A percentile compares a stretch with the other conserved stretches of the same genome.
phyloP scores from a whole-genome alignment of 2,888 invertebrate species.

The Nemoura dubitans region DNA sequence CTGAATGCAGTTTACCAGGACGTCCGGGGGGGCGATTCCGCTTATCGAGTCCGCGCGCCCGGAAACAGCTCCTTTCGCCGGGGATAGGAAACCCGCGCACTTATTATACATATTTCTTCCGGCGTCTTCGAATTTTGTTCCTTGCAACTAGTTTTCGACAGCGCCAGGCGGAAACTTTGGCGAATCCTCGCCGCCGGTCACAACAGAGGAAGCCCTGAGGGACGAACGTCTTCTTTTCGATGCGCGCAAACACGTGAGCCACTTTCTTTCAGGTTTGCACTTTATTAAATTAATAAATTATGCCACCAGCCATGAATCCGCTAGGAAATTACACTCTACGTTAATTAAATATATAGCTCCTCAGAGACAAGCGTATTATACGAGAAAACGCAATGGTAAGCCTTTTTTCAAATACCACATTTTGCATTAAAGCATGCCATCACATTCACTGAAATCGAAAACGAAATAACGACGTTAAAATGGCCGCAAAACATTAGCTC shows the following conservation, averaged over 20 bases:
- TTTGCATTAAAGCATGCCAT: neutral
- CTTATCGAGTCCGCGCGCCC: no score
- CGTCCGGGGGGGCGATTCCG: no score
- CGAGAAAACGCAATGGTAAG: neutral
- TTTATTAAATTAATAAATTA: slow-evolving; percentile 2
- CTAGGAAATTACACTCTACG: neutral
- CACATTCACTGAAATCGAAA: neutral
- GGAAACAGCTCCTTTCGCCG: no score
- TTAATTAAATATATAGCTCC: neutral
- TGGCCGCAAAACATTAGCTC: no score
- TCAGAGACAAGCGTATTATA: neutral
- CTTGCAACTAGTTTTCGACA: no score
- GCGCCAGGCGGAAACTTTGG: neutral
- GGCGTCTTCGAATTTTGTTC: neutral
- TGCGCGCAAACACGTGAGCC: neutral
- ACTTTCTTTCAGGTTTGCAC: neutral
- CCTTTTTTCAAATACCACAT: no score
- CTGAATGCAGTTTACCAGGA: neutral
- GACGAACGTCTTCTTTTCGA: neutral
- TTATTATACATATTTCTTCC: neutral
- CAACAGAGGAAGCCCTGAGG: neutral
- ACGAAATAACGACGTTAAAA: no score
- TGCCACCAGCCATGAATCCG: neutral
- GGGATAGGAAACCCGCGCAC: neutral
- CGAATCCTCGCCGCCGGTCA: neutral